phyloP scores from a whole-genome alignment of 2,113 vertebrate genomes.

The Rhipidura dahli region DNA sequence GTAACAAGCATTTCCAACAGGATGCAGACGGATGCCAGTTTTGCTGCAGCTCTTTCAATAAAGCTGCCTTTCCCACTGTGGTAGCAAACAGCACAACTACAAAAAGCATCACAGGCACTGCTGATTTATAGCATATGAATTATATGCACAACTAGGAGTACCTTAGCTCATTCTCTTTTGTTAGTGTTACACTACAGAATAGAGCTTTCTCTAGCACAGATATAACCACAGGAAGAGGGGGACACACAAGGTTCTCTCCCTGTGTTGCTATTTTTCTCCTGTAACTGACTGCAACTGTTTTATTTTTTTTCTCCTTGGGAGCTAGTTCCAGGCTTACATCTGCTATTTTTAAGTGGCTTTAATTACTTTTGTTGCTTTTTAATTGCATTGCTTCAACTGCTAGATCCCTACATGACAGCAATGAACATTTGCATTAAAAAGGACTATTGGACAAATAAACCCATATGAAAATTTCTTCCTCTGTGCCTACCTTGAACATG shows the following conservation, averaged over 20 bases:
- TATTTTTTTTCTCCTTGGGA: background rate
- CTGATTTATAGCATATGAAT: background rate
- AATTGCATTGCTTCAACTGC: background rate
- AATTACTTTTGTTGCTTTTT: background rate
- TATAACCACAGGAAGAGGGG: background rate
- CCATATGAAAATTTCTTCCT: background rate
- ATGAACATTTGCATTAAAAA: background rate
- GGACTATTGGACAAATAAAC: background rate
- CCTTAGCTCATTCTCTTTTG: background rate
- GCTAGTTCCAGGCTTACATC: background rate
- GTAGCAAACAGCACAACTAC: background rate
- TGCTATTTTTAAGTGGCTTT: background rate
- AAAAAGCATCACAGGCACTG: background rate
- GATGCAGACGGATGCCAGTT: background rate
- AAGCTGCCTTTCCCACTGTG: background rate
- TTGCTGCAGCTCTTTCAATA: background rate
- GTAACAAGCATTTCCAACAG: background rate
- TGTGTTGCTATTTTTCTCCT: background rate
- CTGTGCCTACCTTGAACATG: background rate
- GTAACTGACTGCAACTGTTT: background rate
- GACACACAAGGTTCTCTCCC: background rate
- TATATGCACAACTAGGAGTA: background rate
- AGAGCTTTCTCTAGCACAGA: background rate
- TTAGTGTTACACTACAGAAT: fast-evolving
- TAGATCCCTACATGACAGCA: background rate